A percentile compares a stretch with the other conserved stretches of the same genome.
phyloP scores from a whole-genome alignment of 2,888 invertebrate species.

The Physocephala rufipes region DNA sequence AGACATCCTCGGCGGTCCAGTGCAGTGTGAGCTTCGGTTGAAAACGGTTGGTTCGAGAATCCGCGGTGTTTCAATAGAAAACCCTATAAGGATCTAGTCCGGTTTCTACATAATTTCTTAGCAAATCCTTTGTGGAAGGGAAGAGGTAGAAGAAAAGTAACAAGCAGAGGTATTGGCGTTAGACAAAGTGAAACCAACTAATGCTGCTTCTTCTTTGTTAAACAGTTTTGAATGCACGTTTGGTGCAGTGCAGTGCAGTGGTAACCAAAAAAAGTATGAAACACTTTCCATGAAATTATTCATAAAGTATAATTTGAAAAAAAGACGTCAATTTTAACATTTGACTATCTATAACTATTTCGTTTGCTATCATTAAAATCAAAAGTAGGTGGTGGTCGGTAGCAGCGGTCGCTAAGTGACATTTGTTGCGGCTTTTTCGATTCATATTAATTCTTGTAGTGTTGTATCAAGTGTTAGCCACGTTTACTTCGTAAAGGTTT shows the following conservation, averaged over 20 bases:
- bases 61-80: conserved; percentile 41
- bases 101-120: not conserved
- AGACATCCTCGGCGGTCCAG: conserved; percentile 62
- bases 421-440: conserved; percentile 5
- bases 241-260: not conserved
- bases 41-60: conserved; percentile 63
- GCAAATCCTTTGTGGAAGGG: conserved; percentile 10
- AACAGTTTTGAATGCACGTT: not conserved
- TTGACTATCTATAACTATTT: too few relatives aligned
- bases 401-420: conserved; percentile 37
- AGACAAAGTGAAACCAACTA: not conserved
- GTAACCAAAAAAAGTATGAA: not conserved
- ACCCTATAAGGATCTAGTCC: conserved; percentile 16
- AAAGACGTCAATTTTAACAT: too few relatives aligned
- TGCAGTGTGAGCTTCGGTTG: conserved; percentile 66
- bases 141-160: not conserved
- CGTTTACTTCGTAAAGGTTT: conserved; percentile 30
- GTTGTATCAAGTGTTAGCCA: conserved; percentile 31
- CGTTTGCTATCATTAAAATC: conserved; percentile 8
- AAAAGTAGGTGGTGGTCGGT: conserved; percentile 16
- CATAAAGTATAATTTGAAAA: not conserved
- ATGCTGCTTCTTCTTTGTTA: not conserved
- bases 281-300: not conserved
- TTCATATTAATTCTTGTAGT: not conserved
- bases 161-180: not conserved